phyloP scores from a whole-genome alignment of 1,140 invertebrate species.

The Sipha flava region DNA sequence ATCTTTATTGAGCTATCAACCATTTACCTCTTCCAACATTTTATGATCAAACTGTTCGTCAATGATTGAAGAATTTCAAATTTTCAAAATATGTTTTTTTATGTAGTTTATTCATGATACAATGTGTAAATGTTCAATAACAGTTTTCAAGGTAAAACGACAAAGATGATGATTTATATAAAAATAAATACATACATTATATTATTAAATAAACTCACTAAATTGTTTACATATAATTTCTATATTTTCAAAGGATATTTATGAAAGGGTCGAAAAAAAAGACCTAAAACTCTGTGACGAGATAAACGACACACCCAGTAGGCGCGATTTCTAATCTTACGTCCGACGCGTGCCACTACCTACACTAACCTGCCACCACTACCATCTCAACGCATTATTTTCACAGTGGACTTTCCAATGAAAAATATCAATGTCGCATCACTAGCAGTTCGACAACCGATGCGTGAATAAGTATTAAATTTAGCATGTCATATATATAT shows the following conservation, averaged over 20 bases:
- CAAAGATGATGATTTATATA: not conserved
- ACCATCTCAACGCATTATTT: not conserved
- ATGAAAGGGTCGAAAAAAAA: too few relatives aligned
- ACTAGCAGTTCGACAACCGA: too few relatives aligned
- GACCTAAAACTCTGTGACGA: not conserved
- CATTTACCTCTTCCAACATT: not conserved
- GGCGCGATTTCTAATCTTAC: not conserved
- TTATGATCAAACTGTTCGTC: not conserved
- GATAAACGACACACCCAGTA: slow-evolving; percentile 4
- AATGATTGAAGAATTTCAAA: not conserved
- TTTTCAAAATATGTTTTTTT: not conserved
- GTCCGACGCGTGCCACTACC: not conserved
- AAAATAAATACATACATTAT: not conserved
- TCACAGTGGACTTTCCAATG: not conserved
- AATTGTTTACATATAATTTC: too few relatives aligned
- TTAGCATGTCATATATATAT: too few relatives aligned
- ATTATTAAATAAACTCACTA: too few relatives aligned
- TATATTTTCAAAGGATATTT: too few relatives aligned
- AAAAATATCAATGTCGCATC: not conserved
- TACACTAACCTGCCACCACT: not conserved
- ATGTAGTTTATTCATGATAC: not conserved
- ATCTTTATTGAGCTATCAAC: not conserved
- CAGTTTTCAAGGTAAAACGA: not conserved
- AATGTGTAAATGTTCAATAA: not conserved
- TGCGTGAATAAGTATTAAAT: too few relatives aligned